Percentiles rank a stretch among this genome's conserved stretches.
Conservation (phyloP, 2,888 invertebrate species). For the Seira musarum region DNA sequence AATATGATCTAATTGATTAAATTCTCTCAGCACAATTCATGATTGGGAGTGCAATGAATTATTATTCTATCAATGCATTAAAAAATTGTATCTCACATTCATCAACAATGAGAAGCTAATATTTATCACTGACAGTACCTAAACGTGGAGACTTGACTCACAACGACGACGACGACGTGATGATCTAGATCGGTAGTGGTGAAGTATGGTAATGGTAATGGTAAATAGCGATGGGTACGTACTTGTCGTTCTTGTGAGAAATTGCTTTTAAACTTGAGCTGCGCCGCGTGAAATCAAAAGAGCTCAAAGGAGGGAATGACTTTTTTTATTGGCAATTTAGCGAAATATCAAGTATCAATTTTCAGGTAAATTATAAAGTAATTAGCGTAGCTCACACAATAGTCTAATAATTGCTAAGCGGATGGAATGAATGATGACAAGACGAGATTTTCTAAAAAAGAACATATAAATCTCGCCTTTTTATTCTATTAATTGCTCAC, state of each 20-base stretch:
- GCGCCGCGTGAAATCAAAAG: constrained; percentile 1
- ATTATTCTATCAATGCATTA: too few relatives aligned
- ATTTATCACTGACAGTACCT: too few relatives aligned
- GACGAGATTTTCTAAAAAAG: not conserved
- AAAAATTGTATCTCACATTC: too few relatives aligned
- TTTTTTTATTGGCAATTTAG: constrained; percentile 10
- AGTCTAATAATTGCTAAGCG: not conserved
- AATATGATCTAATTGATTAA: constrained; percentile 10
- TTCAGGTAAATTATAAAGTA: constrained; percentile 6
- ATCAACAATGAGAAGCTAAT: too few relatives aligned
- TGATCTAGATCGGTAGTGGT: too few relatives aligned
- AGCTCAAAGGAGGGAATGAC: not conserved
- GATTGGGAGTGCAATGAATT: too few relatives aligned
- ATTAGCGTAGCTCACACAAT: not conserved
- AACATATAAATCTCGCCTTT: not conserved
- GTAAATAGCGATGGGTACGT: too few relatives aligned
- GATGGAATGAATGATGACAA: not conserved
- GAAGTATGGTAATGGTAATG: too few relatives aligned
- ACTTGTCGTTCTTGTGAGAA: too few relatives aligned
- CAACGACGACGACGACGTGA: not conserved
- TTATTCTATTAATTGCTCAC: not conserved
- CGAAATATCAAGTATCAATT: constrained; percentile 11
- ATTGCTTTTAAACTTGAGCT: not conserved
- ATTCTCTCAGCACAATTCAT: not conserved
- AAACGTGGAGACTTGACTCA: not conserved